Conservation (phyloP, 2,888 invertebrate genomes). For the Pollenia angustigena region DNA sequence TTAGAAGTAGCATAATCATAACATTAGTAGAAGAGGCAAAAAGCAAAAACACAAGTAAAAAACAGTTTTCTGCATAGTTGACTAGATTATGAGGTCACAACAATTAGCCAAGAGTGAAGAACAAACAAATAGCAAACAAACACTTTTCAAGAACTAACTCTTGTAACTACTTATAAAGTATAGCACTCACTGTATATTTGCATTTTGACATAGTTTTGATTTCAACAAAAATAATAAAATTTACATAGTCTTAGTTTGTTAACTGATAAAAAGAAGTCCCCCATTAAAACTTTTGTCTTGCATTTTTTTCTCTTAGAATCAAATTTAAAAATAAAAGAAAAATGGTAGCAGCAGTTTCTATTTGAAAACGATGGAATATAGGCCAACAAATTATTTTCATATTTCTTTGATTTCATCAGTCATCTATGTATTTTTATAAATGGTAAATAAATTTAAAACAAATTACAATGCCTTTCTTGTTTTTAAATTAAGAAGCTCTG, state of each 20-base stretch:
- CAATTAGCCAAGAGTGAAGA: conserved; percentile 82
- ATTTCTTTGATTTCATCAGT: conserved; percentile 6
- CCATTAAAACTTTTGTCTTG: conserved; percentile 46
- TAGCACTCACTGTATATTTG: conserved; percentile 52
- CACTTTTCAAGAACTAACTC: conserved; percentile 77
- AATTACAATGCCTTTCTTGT: conserved; percentile 10
- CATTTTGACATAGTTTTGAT: conserved; percentile 67
- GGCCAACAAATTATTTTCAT: conserved; percentile 48
- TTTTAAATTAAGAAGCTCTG: background rate
- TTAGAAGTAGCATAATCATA: conserved; percentile 10
- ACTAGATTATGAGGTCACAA: conserved; percentile 83
- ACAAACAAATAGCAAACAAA: conserved; percentile 73
- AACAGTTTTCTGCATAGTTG: conserved; percentile 77
- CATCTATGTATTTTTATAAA: background rate
- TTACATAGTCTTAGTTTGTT: conserved; percentile 3
- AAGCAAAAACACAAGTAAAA: conserved; percentile 22
- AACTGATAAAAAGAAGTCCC: conserved; percentile 24
- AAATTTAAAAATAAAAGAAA: conserved; percentile 16
- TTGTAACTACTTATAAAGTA: conserved; percentile 29
- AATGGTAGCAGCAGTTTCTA: background rate
- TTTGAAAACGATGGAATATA: conserved; percentile 40
- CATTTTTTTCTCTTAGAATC: conserved; percentile 13
- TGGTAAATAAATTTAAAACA: conserved; percentile 5
- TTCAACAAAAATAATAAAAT: conserved; percentile 21
- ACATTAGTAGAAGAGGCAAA: background rate